Evolutionary conservation across 1,140 invertebrate species (phyloP).

Genomic region (Drosophila ironensis): DNA sequence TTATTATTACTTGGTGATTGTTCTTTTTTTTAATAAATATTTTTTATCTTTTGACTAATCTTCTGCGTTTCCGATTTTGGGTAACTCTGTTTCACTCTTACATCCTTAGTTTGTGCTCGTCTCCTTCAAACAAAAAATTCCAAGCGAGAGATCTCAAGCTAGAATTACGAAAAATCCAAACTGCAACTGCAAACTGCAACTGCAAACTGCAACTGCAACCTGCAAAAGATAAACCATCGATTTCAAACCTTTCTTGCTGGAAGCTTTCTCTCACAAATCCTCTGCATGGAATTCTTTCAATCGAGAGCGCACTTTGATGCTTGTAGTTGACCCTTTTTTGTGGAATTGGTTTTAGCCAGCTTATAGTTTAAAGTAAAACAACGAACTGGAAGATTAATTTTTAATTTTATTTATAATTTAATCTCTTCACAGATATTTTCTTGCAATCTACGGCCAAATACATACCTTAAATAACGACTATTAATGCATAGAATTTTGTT

Average conservation of each 20-base stretch:
- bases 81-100: slow-evolving; percentile 53
- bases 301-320: slow-evolving; percentile 43
- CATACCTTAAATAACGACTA: slow-evolving; percentile 78
- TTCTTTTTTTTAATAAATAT: slow-evolving; percentile 45
- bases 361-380: slow-evolving; percentile 48
- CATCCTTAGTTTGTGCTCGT: slow-evolving; percentile 33
- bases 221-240: background rate
- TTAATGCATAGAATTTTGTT: slow-evolving; percentile 72
- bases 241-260: slow-evolving; percentile 22
- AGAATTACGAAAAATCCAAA: no score
- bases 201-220: no score
- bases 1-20: slow-evolving; percentile 68
- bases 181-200: no score
- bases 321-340: slow-evolving; percentile 58
- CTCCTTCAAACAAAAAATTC: slow-evolving; percentile 26
- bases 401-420: slow-evolving; percentile 81
- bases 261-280: slow-evolving; percentile 24
- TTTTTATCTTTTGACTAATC: slow-evolving; percentile 60
- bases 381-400: slow-evolving; percentile 63
- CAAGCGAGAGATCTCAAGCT: slow-evolving; percentile 24
- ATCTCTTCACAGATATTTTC: slow-evolving; percentile 82
- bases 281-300: slow-evolving; percentile 36
- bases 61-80: slow-evolving; percentile 65
- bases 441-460: slow-evolving; percentile 82
- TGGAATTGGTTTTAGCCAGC: slow-evolving; percentile 55